Percentiles rank a stretch among this genome's conserved stretches.
Conservation (phyloP, 2,888 invertebrate genomes). For the Cephus sareptanus region DNA sequence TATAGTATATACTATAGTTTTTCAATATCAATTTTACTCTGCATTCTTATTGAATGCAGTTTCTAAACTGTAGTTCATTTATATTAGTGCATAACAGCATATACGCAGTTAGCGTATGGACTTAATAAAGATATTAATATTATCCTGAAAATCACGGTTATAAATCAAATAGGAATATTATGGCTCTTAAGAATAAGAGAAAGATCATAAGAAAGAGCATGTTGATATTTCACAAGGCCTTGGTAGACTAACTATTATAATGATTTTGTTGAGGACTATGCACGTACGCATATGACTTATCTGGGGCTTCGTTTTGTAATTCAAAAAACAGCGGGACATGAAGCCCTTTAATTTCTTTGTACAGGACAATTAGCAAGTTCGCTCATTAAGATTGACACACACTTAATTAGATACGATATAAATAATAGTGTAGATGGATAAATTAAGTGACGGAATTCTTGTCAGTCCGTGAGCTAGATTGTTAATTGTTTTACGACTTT, state of each 20-base stretch:
- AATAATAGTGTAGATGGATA: not conserved
- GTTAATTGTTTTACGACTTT: not conserved
- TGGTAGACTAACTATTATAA: not conserved
- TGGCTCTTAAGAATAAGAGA: not conserved
- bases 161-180: not conserved
- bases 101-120: not conserved
- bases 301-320: not conserved
- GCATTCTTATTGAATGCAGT: not conserved
- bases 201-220: not conserved
- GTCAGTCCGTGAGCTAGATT: not conserved
- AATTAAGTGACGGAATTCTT: not conserved
- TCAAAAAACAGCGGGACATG: not conserved
- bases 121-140: not conserved
- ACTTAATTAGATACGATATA: not conserved
- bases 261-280: not conserved
- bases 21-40: not conserved
- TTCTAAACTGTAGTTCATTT: not conserved
- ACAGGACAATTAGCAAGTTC: not conserved
- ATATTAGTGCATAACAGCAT: not conserved
- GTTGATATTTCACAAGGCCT: not conserved
- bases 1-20: not conserved
- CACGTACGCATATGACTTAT: not conserved
- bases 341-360: not conserved
- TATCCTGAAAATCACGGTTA: not conserved
- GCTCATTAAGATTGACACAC: not conserved